phyloP scores from a whole-genome alignment of 2,888 invertebrate genomes.

The Tipula lateralis region DNA sequence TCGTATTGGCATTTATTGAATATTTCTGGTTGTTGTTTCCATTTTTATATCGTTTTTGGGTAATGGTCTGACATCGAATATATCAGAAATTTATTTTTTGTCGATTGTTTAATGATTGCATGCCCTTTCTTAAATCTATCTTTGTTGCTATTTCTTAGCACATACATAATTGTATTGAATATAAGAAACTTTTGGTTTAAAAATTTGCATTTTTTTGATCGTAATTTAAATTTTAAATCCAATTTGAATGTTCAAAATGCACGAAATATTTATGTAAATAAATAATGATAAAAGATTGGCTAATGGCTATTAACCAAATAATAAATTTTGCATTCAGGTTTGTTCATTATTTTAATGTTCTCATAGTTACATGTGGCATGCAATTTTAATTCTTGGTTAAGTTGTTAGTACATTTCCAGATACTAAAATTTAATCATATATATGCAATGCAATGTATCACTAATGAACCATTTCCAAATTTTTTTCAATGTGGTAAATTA shows the following conservation, averaged over 20 bases:
- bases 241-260: neutral
- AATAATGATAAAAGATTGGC: neutral
- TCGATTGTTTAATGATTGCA: neutral
- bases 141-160: neutral
- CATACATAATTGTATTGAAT: neutral
- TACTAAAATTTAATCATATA: too few species aligned
- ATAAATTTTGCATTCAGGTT: neutral
- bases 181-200: neutral
- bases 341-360: neutral
- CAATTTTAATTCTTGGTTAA: too few species aligned
- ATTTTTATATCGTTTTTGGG: neutral
- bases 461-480: too few species aligned
- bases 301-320: neutral
- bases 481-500: too few species aligned
- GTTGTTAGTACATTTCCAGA: too few species aligned
- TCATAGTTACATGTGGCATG: neutral
- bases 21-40: neutral
- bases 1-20: neutral
- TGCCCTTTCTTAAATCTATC: neutral
- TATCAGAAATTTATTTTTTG: neutral
- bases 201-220: neutral
- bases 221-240: neutral
- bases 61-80: neutral
- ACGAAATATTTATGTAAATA: neutral
- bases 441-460: too few species aligned